These are phyloP conservation scores for Eulacestoma nigropectus DNA, from an alignment of 2,113 vertebrate species.

Conservation along the genomic window DNA sequence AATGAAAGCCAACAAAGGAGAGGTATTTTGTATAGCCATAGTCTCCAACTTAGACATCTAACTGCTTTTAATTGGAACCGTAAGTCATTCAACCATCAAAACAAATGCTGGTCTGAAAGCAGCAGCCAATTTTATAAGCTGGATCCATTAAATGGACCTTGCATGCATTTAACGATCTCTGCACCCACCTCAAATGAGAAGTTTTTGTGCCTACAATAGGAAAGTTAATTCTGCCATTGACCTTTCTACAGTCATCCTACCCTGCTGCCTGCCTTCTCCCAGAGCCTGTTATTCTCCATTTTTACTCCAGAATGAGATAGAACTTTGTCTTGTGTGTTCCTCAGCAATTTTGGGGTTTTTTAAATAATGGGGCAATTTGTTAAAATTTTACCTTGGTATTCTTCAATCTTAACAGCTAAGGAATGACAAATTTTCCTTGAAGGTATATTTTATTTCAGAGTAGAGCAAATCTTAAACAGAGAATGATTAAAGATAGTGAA, in stretches of 20 bases:
- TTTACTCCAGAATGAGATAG: not conserved
- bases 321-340: not conserved
- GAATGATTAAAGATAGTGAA: not conserved
- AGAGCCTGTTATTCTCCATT: not conserved
- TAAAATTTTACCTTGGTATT: not conserved
- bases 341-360: not conserved
- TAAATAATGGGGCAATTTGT: not conserved
- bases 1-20: not conserved
- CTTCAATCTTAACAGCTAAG: not conserved
- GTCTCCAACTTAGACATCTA: not conserved
- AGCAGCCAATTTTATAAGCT: not conserved
- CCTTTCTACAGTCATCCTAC: not conserved
- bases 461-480: not conserved
- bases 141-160: not conserved
- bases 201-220: not conserved
- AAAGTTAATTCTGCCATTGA: not conserved
- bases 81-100: not conserved
- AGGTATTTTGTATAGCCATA: not conserved
- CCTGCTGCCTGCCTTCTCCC: not conserved
- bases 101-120: conserved; percentile 14
- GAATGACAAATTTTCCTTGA: not conserved
- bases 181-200: not conserved
- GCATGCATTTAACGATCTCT: not conserved
- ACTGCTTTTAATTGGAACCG: not conserved
- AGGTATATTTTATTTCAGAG: not conserved